phyloP scores from a whole-genome alignment of 2,888 invertebrate species.

The Eugnorisma glareosa region DNA sequence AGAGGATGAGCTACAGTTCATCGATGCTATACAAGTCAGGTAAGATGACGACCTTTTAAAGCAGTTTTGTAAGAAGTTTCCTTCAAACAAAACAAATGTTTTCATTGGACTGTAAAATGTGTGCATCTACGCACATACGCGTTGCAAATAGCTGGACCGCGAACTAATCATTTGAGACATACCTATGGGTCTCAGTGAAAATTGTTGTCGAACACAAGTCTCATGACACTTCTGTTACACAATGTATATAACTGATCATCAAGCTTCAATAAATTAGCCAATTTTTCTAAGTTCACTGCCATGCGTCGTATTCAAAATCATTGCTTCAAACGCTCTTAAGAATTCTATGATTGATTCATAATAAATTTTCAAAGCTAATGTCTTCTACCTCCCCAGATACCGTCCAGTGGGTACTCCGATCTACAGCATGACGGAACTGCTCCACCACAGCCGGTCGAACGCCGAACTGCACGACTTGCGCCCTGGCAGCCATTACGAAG shows the following conservation, averaged over 20 bases:
- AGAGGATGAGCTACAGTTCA: constrained; percentile 95
- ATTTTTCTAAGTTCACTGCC: background rate
- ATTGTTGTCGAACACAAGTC: background rate
- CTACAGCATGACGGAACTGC: constrained; percentile 95
- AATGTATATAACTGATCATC: background rate
- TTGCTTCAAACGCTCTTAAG: background rate
- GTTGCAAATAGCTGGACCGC: background rate
- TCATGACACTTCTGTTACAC: background rate
- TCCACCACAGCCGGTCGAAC: constrained; percentile 95
- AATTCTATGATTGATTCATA: background rate
- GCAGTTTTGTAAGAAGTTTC: background rate
- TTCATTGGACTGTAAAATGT: background rate
- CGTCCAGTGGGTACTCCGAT: constrained; percentile 95
- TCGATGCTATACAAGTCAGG: constrained; percentile 96
- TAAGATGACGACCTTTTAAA: constrained; percentile 58
- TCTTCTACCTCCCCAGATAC: constrained; percentile 88
- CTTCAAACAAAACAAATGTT: background rate
- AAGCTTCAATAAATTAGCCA: background rate
- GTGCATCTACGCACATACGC: background rate
- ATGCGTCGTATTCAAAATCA: background rate
- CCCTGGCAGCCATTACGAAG: constrained; percentile 95
- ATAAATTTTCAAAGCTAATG: background rate
- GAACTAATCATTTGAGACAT: background rate
- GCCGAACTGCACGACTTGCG: constrained; percentile 95
- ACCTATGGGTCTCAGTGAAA: background rate